Base-by-base conservation (phyloP, 2,888 invertebrate genomes). In the Julus scanicus region DNA sequence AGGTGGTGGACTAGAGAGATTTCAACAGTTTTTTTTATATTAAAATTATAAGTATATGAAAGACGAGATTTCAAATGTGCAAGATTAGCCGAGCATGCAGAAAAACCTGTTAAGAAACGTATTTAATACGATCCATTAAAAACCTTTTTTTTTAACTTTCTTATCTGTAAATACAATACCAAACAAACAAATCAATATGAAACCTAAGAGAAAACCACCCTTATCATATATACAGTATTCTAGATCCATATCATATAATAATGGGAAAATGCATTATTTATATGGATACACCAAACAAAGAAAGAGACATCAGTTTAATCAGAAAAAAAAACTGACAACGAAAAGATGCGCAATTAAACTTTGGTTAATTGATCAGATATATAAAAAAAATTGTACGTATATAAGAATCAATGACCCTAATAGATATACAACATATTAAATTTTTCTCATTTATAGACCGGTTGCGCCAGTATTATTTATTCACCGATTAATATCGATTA, bases 31-130 rank as follows among this genome's bases (percentile, higher is more conserved):
- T 80, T 29, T 29, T 80, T 80, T 37, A 80, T 39, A 80, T 80
- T 80, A 80, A 80, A 80, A 80, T 37, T 15, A 80, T 80, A 80
- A 11, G 71, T 63, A 63, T 29, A 29, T 29, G 29, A 71, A 71
- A 71, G 80, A 80, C 2, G 20, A 71, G 20, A 20, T 71, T 71
- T 29, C 20, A 39, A 80, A 80, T 17, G 57, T 6, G n/a, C 17
- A 57, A 80, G 71, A 71, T 71, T 80, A 80, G 80, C 37, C 80
- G 3, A 39, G 80, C 80, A 80, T 80, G 80, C 37, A 80, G 37
- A 80, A 39, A 80, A 80, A 80, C 80, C 80, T 80, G 80, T 80
- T 80, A 80, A 80, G 80, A 39, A 29, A 71, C 63, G 37, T 80
- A 37, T 13, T 39, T 80, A 80, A 80, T 39, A 2, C 80, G 17